Conservation (phyloP, 2,797 vertebrate genomes). For the Eulemur rubriventer region DNA sequence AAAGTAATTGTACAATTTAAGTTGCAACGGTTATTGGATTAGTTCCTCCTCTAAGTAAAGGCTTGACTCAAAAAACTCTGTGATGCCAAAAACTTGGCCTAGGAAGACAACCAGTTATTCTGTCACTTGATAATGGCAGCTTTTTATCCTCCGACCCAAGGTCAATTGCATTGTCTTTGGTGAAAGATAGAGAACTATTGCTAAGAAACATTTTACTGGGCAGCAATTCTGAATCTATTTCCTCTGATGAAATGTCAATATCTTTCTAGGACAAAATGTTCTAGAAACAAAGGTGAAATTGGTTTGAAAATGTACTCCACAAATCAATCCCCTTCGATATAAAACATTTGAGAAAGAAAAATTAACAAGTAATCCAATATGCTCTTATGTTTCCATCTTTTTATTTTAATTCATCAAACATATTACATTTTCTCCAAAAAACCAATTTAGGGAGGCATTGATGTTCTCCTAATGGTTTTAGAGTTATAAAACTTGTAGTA, state of each 20-base stretch:
- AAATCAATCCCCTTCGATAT: slow-evolving; percentile 70
- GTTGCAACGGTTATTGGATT: slow-evolving; percentile 48
- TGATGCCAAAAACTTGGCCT: slow-evolving; percentile 35
- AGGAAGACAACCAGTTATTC: slow-evolving; percentile 71
- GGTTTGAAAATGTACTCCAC: slow-evolving; percentile 71
- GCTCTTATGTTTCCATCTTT: slow-evolving; percentile 63
- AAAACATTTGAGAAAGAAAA: slow-evolving; percentile 51
- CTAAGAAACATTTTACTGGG: slow-evolving; percentile 74
- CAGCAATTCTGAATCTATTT: slow-evolving; percentile 82
- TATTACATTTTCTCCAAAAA: slow-evolving; percentile 64
- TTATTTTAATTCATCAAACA: slow-evolving; percentile 71
- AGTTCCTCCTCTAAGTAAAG: slow-evolving; percentile 55
- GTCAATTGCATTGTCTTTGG: slow-evolving; percentile 83
- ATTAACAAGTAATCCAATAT: slow-evolving; percentile 60
- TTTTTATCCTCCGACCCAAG: slow-evolving; percentile 81
- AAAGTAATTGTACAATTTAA: slow-evolving; percentile 54
- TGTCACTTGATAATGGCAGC: slow-evolving; percentile 72
- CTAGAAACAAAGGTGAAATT: slow-evolving; percentile 73
- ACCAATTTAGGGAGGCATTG: slow-evolving; percentile 64
- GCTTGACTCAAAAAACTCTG: slow-evolving; percentile 43
- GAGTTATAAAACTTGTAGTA: slow-evolving; percentile 61
- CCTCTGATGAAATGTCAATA: slow-evolving; percentile 83
- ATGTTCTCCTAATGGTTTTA: slow-evolving; percentile 63
- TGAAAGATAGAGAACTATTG: slow-evolving; percentile 76
- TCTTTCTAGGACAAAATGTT: slow-evolving; percentile 78